Base-by-base conservation (phyloP, 2,888 invertebrate genomes). In the Phortica magna region DNA sequence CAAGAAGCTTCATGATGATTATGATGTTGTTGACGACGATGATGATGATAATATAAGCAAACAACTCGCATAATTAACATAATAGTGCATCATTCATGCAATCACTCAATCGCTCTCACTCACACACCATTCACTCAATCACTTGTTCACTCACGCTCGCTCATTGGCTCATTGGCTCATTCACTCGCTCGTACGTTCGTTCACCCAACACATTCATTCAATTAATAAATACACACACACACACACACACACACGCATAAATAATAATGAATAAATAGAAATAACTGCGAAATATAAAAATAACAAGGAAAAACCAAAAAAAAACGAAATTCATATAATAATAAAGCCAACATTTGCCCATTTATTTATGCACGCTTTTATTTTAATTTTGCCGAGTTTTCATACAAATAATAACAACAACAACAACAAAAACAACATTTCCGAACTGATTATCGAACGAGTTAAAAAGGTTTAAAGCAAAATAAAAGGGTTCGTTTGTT, bases 21-120 rank as follows among this genome's bases (percentile, higher is more conserved):
- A 71, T 3, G 31, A 31, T 71, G 53, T 53, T 71, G 55, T 53
- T 3, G 31, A 31, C 3, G 31, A 31, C 5, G 31, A 31, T 2
- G 1, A 31, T 31, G 31, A 31, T n/a, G 70, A 71, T 53, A 71
- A 71, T 31, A 71, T 53, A 71, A 71, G 70, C 84, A 83, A 82
- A 83, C 82, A 84, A 83, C 82, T 48, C 31, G 55, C 74, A 74
- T 74, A 65, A 74, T 74, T 74, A 74, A 73, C 73, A 74, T 67
- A 74, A 74, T 55, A 74, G 41, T 55, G 55, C 65, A 74, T 39
- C 53, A 71, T 31, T 31, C 65, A 65, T 39, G 12, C 41, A 65
- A 22, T 64, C 64, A 64, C 64, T 64, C 64, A 39, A 7, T 17
- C 59, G 17, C 64, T 7, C 65, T 41, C 65, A 39, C 41, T 65